Percentiles rank a stretch among this genome's conserved stretches.
phyloP scores from a whole-genome alignment of 1,140 invertebrate genomes.

The Macrosteles quadrilineatus region DNA sequence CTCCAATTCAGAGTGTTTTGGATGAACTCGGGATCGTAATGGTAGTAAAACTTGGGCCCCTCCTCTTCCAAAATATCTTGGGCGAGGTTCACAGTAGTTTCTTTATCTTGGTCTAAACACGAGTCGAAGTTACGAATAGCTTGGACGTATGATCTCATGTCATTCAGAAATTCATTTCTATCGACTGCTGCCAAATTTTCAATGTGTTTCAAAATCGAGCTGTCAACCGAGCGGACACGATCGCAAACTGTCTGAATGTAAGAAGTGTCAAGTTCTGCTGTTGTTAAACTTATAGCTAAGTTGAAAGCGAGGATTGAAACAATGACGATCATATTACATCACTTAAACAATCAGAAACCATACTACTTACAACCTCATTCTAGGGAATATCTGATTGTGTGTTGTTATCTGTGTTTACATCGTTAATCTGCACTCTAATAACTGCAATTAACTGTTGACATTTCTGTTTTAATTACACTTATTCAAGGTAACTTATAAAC shows the following conservation, averaged over 20 bases:
- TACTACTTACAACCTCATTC: too few relatives aligned
- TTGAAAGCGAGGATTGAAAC: too few relatives aligned
- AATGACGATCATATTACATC: too few relatives aligned
- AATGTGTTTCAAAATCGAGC: neutral
- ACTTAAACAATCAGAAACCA: too few relatives aligned
- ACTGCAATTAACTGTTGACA: too few relatives aligned
- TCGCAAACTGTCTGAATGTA: neutral
- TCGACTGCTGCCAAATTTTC: neutral
- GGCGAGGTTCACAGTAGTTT: neutral
- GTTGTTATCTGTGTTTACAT: too few relatives aligned
- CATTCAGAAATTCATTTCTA: neutral
- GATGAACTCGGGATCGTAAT: conserved; percentile 1
- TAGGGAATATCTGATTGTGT: too few relatives aligned
- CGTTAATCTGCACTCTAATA: too few relatives aligned
- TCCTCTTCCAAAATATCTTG: conserved; percentile 10
- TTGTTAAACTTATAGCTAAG: neutral
- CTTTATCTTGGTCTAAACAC: neutral
- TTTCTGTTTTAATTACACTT: too few relatives aligned
- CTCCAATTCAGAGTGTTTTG: neutral
- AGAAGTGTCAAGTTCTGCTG: neutral
- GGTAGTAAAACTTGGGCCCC: conserved; percentile 6
- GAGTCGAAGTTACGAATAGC: neutral
- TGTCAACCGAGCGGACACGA: neutral
- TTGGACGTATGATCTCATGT: neutral
- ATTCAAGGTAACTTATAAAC: too few relatives aligned